These are phyloP conservation scores for Valencia hispanica DNA, from an alignment of 2,797 vertebrate species.

Conservation along the genomic window DNA sequence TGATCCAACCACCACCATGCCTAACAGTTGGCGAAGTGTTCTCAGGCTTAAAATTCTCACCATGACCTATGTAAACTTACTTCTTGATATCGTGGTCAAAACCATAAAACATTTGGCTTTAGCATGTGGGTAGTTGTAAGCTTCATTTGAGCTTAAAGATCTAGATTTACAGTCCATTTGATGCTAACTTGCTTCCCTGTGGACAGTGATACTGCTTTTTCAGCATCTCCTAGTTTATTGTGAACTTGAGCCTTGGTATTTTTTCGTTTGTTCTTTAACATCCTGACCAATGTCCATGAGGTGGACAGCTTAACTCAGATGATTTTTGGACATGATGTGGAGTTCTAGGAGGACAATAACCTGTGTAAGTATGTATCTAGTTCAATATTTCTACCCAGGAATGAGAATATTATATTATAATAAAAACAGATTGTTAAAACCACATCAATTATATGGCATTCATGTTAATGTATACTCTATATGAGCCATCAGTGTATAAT, in stretches of 20 bases:
- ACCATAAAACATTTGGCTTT: not conserved
- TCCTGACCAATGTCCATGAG: not conserved
- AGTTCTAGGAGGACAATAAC: too few species aligned
- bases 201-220: not conserved
- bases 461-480: too few species aligned
- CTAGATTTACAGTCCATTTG: not conserved
- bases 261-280: not conserved
- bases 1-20: too few species aligned
- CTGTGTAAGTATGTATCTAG: too few species aligned
- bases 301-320: not conserved
- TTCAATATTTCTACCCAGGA: too few species aligned
- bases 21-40: too few species aligned
- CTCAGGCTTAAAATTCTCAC: too few species aligned
- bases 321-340: not conserved
- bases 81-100: not conserved
- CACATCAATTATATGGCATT: too few species aligned
- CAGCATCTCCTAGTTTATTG: not conserved
- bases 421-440: too few species aligned
- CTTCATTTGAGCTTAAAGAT: not conserved
- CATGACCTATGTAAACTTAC: too few species aligned
- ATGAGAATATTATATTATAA: too few species aligned
- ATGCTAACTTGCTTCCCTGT: not conserved
- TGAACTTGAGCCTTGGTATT: not conserved
- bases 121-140: not conserved
- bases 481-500: too few species aligned